These are phyloP conservation scores for Lasius platythorax DNA, from an alignment of 2,888 invertebrate species.

Conservation along the genomic window DNA sequence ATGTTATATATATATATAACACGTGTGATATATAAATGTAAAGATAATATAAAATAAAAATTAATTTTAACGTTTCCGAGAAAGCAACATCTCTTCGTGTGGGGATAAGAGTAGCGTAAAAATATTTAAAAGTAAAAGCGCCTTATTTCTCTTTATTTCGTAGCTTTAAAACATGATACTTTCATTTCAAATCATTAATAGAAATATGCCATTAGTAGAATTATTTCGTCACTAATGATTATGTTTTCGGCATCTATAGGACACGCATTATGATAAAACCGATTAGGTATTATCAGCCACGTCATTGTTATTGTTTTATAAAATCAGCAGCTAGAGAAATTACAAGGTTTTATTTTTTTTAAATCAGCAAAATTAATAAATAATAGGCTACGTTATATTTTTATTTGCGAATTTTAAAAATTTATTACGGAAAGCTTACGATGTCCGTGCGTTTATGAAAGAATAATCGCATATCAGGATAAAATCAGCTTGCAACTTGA, in stretches of 20 bases:
- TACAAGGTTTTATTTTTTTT: not conserved
- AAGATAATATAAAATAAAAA: not conserved
- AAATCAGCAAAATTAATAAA: not conserved
- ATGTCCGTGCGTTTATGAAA: not conserved
- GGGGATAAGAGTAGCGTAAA: not conserved
- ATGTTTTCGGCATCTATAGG: not conserved
- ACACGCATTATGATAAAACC: not conserved
- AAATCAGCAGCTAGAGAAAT: not conserved
- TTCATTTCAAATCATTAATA: not conserved
- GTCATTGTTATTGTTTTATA: not conserved
- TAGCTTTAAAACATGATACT: not conserved
- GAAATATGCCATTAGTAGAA: not conserved
- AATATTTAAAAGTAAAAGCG: not conserved
- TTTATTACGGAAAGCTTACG: not conserved
- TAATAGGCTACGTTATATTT: not conserved
- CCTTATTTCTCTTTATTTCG: not conserved
- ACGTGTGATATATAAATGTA: not conserved
- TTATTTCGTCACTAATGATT: not conserved
- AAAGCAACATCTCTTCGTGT: not conserved
- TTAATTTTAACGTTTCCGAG: not conserved
- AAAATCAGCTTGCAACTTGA: not conserved
- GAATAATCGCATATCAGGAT: not conserved
- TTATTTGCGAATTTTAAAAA: not conserved
- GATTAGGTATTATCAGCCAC: not conserved
- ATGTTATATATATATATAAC: not conserved